Conservation (phyloP, 35 echinoderm and acorn worm genomes). For the Diadema setosum region DNA sequence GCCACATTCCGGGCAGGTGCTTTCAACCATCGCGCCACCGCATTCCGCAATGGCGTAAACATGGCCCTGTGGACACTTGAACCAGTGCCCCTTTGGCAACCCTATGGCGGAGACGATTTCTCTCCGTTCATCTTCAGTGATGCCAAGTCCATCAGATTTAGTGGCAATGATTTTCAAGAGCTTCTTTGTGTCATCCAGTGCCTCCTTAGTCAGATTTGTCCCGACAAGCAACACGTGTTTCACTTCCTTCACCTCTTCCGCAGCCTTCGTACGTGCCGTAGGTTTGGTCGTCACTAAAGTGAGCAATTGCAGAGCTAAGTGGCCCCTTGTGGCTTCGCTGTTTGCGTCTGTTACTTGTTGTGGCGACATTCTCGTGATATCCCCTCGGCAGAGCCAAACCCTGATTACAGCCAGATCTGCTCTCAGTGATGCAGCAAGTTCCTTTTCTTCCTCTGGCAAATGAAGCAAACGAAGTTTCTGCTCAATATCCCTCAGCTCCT, state of each 20-base stretch:
- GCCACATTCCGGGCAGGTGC: conserved; percentile 54
- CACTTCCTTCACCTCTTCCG: neutral
- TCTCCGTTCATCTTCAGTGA: neutral
- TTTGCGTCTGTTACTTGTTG: neutral
- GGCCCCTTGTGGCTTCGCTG: neutral
- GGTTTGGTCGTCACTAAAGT: neutral
- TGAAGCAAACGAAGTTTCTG: neutral
- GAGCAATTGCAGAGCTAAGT: neutral
- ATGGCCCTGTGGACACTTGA: conserved; percentile 77
- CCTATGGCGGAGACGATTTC: conserved; percentile 42
- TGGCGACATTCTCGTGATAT: neutral
- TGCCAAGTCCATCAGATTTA: neutral
- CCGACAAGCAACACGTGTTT: neutral
- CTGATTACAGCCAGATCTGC: neutral
- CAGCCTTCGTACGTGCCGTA: neutral
- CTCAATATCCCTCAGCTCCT: neutral
- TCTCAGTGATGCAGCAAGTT: neutral
- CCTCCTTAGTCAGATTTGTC: neutral
- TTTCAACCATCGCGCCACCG: conserved; percentile 30
- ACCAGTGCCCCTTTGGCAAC: conserved; percentile 62
- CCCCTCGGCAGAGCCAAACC: neutral
- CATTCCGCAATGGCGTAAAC: conserved; percentile 80
- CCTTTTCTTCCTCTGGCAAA: neutral
- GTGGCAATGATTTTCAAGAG: neutral
- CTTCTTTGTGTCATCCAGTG: neutral